phyloP scores from a whole-genome alignment of 2,797 vertebrate genomes.

The Phyllotis vaccarum region DNA sequence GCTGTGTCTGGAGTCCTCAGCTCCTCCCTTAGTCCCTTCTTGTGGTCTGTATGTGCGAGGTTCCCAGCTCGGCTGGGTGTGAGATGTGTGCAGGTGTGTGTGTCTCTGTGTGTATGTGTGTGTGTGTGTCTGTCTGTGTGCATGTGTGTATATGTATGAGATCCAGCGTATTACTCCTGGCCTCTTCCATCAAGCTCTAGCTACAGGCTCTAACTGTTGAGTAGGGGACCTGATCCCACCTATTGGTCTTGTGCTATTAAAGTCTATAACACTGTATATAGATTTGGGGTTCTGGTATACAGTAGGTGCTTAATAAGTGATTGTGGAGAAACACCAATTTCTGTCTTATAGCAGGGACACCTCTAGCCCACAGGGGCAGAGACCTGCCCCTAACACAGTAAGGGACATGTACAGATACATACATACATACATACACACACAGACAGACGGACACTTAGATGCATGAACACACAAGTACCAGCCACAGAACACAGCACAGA shows the following conservation, averaged over 20 bases:
- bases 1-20: not conserved
- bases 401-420: not conserved
- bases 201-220: not conserved
- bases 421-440: not conserved
- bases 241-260: not conserved
- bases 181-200: not conserved
- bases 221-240: not conserved
- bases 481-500: not conserved
- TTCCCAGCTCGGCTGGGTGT: not conserved
- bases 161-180: not conserved
- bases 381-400: not conserved
- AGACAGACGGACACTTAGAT: not conserved
- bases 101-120: no score
- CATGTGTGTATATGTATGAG: not conserved
- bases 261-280: not conserved
- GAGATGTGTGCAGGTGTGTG: not conserved
- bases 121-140: not conserved
- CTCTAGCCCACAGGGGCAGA: not conserved
- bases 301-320: not conserved
- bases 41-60: not conserved
- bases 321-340: not conserved
- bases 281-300: not conserved
- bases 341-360: not conserved
- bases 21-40: not conserved
- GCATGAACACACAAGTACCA: not conserved